Evolutionary conservation across 2,888 invertebrate species (phyloP).

Genomic region (Notodonta dromedarius): DNA sequence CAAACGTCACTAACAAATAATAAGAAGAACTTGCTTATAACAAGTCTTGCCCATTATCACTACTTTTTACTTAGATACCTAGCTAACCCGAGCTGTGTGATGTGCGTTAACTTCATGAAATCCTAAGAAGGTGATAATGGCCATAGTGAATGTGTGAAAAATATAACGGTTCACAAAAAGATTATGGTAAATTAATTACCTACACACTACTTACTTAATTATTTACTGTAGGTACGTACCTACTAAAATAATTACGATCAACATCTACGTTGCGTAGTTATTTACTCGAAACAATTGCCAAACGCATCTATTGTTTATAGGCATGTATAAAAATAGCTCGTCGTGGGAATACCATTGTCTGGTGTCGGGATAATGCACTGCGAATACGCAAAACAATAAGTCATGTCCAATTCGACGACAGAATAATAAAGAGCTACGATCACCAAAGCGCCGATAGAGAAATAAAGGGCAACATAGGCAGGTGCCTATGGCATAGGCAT

Average conservation of each 20-base stretch:
- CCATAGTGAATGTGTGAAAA: neutral
- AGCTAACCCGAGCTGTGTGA: neutral
- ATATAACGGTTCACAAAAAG: neutral
- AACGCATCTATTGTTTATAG: conserved; percentile 57
- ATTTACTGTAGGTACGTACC: neutral
- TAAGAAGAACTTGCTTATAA: too few relatives aligned
- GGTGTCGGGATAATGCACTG: conserved; percentile 50
- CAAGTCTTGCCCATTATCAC: too few relatives aligned
- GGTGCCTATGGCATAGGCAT: too few relatives aligned
- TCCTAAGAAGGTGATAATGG: neutral
- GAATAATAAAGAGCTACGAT: conserved; percentile 38
- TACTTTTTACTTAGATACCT: neutral
- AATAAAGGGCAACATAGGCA: neutral
- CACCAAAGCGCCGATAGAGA: neutral
- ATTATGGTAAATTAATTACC: neutral
- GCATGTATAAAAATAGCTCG: conserved; percentile 47
- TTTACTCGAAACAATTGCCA: conserved; percentile 62
- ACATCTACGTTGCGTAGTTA: conserved; percentile 45
- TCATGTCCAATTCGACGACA: conserved; percentile 39
- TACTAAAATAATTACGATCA: conserved; percentile 44
- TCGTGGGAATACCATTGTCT: conserved; percentile 66
- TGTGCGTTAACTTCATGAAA: too few relatives aligned
- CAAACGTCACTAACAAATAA: too few relatives aligned
- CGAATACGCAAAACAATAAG: conserved; percentile 46
- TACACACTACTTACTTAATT: conserved; percentile 23